Conservation (phyloP, 2,888 invertebrate genomes). For the Brenthis daphne region DNA sequence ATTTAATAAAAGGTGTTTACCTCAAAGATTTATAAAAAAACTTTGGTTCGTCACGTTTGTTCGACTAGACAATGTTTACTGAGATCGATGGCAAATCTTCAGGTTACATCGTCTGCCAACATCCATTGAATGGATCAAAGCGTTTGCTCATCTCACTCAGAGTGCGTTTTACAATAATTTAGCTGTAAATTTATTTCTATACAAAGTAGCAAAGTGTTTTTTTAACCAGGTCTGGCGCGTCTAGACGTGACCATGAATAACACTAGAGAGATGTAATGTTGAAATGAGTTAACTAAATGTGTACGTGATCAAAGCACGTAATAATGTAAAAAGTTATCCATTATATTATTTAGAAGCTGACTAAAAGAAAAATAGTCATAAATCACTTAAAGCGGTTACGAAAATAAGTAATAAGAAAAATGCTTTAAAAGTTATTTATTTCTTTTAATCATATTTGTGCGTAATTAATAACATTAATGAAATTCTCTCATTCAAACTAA, state of each 20-base stretch:
- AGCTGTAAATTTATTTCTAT: slow-evolving; percentile 43
- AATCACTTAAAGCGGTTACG: not conserved
- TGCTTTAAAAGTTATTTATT: not conserved
- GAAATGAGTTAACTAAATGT: not conserved
- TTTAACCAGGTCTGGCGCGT: slow-evolving; percentile 28
- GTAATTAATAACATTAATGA: too few relatives aligned
- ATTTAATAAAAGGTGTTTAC: slow-evolving; percentile 38
- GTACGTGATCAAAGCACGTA: slow-evolving; percentile 1
- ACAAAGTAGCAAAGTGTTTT: slow-evolving; percentile 38
- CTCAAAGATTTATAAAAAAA: slow-evolving; percentile 32
- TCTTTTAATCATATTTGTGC: too few relatives aligned
- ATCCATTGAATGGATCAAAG: slow-evolving; percentile 39
- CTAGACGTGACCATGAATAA: slow-evolving; percentile 35
- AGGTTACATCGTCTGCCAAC: slow-evolving; percentile 40
- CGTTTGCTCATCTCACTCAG: slow-evolving; percentile 33
- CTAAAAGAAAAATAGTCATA: not conserved
- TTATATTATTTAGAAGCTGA: not conserved
- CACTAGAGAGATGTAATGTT: not conserved
- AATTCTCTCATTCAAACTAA: too few relatives aligned
- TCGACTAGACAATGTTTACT: slow-evolving; percentile 42
- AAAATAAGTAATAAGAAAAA: not conserved
- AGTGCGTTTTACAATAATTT: slow-evolving; percentile 42
- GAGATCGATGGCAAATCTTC: slow-evolving; percentile 38
- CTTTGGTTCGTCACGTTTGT: slow-evolving; percentile 31
- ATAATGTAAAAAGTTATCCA: not conserved